Conservation (phyloP, 2,113 vertebrate species). For the Ictidomys tridecemlineatus region DNA sequence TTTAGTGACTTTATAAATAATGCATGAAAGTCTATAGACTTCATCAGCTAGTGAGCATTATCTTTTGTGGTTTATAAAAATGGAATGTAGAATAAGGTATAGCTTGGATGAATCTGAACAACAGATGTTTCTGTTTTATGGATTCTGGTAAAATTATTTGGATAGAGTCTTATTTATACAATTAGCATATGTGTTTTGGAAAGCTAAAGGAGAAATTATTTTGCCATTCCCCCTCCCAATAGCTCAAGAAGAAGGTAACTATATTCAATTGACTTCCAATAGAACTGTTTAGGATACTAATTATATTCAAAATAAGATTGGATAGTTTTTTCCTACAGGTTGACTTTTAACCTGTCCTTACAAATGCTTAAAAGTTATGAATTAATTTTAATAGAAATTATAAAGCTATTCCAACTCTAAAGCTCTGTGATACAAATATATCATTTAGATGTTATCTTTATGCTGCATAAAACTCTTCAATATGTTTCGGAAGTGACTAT, state of each 20-base stretch:
- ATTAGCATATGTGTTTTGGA: conserved; percentile 51
- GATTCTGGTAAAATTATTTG: conserved; percentile 44
- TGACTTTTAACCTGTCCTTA: neutral
- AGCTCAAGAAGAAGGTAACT: neutral
- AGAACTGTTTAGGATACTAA: neutral
- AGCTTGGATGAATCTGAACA: conserved; percentile 40
- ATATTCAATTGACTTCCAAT: neutral
- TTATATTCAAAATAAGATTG: neutral
- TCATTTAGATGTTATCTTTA: neutral
- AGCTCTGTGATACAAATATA: neutral
- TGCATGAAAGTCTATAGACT: conserved; percentile 74
- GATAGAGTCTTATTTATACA: conserved; percentile 51
- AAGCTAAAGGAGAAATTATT: conserved; percentile 48
- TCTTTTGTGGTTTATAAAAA: conserved; percentile 76
- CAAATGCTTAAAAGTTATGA: neutral
- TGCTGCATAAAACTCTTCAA: neutral
- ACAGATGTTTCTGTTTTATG: conserved; percentile 9
- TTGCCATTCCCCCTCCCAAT: neutral
- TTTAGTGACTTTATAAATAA: conserved; percentile 85
- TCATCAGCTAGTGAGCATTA: conserved; percentile 62
- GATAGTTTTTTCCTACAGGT: neutral
- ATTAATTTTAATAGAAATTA: neutral
- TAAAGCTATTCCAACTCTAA: neutral
- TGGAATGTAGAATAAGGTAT: conserved; percentile 35
- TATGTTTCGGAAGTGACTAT: neutral